phyloP scores from a whole-genome alignment of 1,140 invertebrate genomes.

The Leptopilina clavipes region DNA sequence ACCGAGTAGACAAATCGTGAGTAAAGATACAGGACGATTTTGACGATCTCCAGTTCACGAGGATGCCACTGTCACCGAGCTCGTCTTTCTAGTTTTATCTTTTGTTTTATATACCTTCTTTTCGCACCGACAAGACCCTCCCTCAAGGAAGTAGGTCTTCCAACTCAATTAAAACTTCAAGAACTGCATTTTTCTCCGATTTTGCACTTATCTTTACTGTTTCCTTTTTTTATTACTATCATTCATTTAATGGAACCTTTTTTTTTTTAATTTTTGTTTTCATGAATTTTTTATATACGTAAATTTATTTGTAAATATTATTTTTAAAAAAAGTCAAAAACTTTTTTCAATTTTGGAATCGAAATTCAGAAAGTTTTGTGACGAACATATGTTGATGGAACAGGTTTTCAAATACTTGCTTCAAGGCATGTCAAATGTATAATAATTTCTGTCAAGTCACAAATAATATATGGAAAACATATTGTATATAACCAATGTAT shows the following conservation, averaged over 20 bases:
- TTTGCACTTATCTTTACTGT: background rate
- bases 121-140: background rate
- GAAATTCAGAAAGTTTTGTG: background rate
- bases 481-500: background rate
- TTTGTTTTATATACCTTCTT: background rate
- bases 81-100: slow-evolving; percentile 18
- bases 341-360: slow-evolving; percentile 16
- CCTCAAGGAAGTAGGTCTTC: background rate
- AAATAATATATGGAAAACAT: background rate
- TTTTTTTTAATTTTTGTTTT: too few relatives aligned
- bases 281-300: too few relatives aligned
- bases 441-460: background rate
- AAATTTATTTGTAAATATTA: too few relatives aligned
- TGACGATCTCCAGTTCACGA: slow-evolving; percentile 29
- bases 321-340: too few relatives aligned
- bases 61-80: slow-evolving; percentile 32
- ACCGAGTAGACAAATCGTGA: slow-evolving; percentile 60
- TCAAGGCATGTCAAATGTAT: slow-evolving; percentile 16
- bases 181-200: background rate
- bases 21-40: slow-evolving; percentile 25
- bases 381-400: slow-evolving; percentile 8
- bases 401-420: slow-evolving; percentile 42
- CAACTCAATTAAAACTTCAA: background rate
- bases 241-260: background rate
- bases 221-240: background rate